These are phyloP conservation scores for Berghia stephanieae DNA, from an alignment of 1,140 invertebrate species.

Conservation along the genomic window DNA sequence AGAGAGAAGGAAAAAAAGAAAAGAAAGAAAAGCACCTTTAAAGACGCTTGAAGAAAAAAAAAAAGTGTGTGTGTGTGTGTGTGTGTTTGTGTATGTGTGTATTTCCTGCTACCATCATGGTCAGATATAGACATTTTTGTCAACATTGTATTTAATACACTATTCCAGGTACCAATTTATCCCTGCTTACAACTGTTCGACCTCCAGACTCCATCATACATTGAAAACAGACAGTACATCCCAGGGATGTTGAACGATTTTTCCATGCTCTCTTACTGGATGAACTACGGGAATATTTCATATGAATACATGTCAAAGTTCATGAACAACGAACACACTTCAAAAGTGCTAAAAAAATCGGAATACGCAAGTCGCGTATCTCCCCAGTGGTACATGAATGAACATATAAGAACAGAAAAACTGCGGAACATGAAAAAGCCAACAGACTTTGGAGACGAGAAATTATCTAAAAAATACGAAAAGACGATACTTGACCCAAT, in stretches of 20 bases:
- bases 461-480: slow-evolving; percentile 40
- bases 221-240: slow-evolving; percentile 46
- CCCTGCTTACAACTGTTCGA: slow-evolving; percentile 55
- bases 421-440: slow-evolving; percentile 41
- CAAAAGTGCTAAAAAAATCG: slow-evolving; percentile 45
- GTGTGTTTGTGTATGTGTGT: too few relatives aligned
- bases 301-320: slow-evolving; percentile 45
- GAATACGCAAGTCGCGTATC: slow-evolving; percentile 43
- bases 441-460: slow-evolving; percentile 42
- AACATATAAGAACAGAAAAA: slow-evolving; percentile 44
- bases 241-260: slow-evolving; percentile 49
- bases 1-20: too few relatives aligned
- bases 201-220: slow-evolving; percentile 57
- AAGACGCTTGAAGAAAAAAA: too few relatives aligned
- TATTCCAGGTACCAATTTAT: slow-evolving; percentile 54
- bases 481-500: slow-evolving; percentile 48
- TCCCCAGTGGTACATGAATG: slow-evolving; percentile 46
- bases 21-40: too few relatives aligned
- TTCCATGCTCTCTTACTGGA: slow-evolving; percentile 45
- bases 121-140: too few relatives aligned
- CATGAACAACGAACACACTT: slow-evolving; percentile 49
- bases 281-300: slow-evolving; percentile 48
- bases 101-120: too few relatives aligned
- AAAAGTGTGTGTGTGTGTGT: too few relatives aligned
- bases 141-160: slow-evolving; percentile 26